Percentiles rank a stretch among this genome's conserved stretches.
These are phyloP conservation scores for Suillia variegata DNA, from an alignment of 2,888 invertebrate species.

Conservation along the genomic window DNA sequence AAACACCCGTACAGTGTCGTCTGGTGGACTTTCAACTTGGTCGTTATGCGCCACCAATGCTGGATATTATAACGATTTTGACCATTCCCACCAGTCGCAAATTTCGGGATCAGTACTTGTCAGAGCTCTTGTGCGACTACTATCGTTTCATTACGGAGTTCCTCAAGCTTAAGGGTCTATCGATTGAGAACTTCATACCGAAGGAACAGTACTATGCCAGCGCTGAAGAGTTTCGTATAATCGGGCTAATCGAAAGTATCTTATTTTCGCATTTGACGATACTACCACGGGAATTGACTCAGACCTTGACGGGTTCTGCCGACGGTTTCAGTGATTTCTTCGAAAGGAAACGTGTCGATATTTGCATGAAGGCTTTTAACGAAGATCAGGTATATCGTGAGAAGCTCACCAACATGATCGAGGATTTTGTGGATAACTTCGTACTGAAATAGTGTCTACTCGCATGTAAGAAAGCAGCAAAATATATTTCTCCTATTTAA, in stretches of 20 bases:
- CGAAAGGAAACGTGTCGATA: slow-evolving; percentile 63
- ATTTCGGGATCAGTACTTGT: slow-evolving; percentile 61
- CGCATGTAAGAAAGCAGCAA: no score
- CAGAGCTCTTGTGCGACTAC: slow-evolving; percentile 65
- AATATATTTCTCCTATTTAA: no score
- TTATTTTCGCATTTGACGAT: slow-evolving; percentile 65
- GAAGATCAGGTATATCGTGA: slow-evolving; percentile 62
- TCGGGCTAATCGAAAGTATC: slow-evolving; percentile 65
- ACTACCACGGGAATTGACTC: slow-evolving; percentile 63
- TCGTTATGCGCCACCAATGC: slow-evolving; percentile 70
- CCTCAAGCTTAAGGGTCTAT: slow-evolving; percentile 59
- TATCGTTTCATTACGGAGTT: slow-evolving; percentile 62
- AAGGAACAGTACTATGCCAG: slow-evolving; percentile 60
- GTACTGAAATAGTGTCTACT: slow-evolving; percentile 34
- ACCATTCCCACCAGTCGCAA: slow-evolving; percentile 62
- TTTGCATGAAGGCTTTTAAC: slow-evolving; percentile 65
- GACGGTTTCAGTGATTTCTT: slow-evolving; percentile 66
- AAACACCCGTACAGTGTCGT: slow-evolving; percentile 65
- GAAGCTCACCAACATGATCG: slow-evolving; percentile 64
- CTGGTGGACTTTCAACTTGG: slow-evolving; percentile 74
- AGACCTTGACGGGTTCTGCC: slow-evolving; percentile 62
- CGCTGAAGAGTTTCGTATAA: slow-evolving; percentile 62
- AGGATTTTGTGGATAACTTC: slow-evolving; percentile 65
- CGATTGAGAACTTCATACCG: slow-evolving; percentile 60
- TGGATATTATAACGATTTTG: slow-evolving; percentile 65